Evolutionary conservation across 2,797 vertebrate genomes (phyloP), one percentile per base, ranked within the genome.

Genomic region (Parauchenoglanis punctatus): DNA sequence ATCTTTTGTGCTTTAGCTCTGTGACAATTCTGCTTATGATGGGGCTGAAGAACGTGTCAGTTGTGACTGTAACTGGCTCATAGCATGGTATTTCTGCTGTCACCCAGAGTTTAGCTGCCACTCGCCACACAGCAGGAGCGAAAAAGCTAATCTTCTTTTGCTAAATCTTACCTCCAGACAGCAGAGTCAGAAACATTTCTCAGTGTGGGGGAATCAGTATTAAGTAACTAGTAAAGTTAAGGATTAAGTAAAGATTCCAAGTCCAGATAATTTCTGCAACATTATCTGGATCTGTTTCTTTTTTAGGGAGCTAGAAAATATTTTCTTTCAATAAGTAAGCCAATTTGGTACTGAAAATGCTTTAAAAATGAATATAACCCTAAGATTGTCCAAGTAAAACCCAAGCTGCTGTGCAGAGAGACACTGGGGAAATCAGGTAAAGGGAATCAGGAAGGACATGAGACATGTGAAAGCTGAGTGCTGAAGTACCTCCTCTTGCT

Each of bases 401-500:
- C 31, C 58, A 15, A 28, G 18, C 15, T 54, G 56, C 31, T 20
- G 18, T 23, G n/a, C n/a, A 78, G 76, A 58, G 28, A 58, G 76
- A 56, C 54, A 40, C 28, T 58, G 20, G 28, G 18, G 76, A 58
- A 58, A 10, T 0, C 0, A 54, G 54, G 28, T 59, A 35, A 58
- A 59, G 31, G 54, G 31, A 80, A 58, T 40, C 40, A 40, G 20
- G 11, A 44, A 25, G 11, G 12, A 15, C 56, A 40, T n/a, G 8
- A 23, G 18, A 81, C 31, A 7, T 3, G 35, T 82, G 13, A 56
- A 84, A 84, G 18, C 54, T 23, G 18, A 52, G 68, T 85, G 23
- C 82, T 49, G 83, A 93, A 90, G 40, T 89, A 99, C 98, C 98
- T 98, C 92, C 97, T 96, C 92, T 98, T 98, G 94, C 98, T 99